phyloP scores from a whole-genome alignment of 2,797 vertebrate species.

The Nyctibius grandis region DNA sequence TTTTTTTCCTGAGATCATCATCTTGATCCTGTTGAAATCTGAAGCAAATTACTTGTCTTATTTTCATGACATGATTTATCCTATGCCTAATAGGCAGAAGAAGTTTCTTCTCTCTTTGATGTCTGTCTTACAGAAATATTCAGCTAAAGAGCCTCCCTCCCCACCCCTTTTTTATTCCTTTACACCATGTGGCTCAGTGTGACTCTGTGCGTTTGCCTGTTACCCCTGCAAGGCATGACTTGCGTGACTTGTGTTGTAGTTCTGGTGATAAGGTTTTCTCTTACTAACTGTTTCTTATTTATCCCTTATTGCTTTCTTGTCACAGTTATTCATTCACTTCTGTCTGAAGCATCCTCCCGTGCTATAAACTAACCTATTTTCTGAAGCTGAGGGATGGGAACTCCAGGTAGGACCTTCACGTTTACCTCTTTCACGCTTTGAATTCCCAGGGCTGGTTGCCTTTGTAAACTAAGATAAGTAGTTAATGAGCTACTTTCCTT shows the following conservation, averaged over 20 bases:
- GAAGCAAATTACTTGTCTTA: background rate
- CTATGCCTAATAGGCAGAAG: background rate
- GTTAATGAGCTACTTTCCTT: background rate
- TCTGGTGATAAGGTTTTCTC: background rate
- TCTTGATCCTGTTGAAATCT: background rate
- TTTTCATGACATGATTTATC: background rate
- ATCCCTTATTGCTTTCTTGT: background rate
- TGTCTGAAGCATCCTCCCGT: background rate
- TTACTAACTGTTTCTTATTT: background rate
- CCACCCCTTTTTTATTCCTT: fast-evolving
- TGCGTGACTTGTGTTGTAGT: background rate
- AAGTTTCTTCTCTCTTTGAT: background rate
- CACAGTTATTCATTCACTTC: background rate
- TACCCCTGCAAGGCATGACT: background rate
- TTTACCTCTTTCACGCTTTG: background rate
- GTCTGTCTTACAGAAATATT: background rate
- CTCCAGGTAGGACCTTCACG: background rate
- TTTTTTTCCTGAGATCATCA: background rate
- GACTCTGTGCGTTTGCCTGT: background rate
- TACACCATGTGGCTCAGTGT: background rate
- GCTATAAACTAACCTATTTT: background rate
- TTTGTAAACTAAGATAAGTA: background rate
- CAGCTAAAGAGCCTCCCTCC: background rate
- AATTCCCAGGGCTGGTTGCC: background rate
- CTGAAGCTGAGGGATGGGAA: background rate